phyloP scores from a whole-genome alignment of 2,113 vertebrate genomes.

The Corapipo altera region DNA sequence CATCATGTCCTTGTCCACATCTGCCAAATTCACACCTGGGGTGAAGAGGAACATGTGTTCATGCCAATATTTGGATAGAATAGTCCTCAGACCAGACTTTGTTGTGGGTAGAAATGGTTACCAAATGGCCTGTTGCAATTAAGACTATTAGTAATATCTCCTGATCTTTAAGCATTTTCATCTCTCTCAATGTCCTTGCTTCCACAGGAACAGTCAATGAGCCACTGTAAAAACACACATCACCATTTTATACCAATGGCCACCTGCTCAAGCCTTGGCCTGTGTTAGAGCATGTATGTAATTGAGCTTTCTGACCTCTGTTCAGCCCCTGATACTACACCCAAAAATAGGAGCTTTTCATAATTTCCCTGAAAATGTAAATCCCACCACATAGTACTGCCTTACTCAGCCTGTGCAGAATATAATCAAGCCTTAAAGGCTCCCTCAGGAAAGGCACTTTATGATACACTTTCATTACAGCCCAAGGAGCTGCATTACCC shows the following conservation, averaged over 20 bases:
- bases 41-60: background rate
- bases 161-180: background rate
- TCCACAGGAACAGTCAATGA: background rate
- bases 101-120: background rate
- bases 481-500: background rate
- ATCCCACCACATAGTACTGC: background rate
- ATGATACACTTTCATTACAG: background rate
- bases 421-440: background rate
- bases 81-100: background rate
- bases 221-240: background rate
- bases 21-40: constrained; percentile 16
- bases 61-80: background rate
- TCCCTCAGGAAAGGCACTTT: background rate
- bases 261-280: background rate
- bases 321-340: background rate
- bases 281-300: rapidly evolving
- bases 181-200: background rate
- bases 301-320: background rate
- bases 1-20: background rate
- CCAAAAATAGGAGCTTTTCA: background rate
- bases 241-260: background rate
- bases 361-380: background rate
- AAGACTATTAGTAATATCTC: background rate
- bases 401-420: background rate
- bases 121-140: background rate